Conservation (phyloP, 2,797 vertebrate species). For the Lemur catta region DNA sequence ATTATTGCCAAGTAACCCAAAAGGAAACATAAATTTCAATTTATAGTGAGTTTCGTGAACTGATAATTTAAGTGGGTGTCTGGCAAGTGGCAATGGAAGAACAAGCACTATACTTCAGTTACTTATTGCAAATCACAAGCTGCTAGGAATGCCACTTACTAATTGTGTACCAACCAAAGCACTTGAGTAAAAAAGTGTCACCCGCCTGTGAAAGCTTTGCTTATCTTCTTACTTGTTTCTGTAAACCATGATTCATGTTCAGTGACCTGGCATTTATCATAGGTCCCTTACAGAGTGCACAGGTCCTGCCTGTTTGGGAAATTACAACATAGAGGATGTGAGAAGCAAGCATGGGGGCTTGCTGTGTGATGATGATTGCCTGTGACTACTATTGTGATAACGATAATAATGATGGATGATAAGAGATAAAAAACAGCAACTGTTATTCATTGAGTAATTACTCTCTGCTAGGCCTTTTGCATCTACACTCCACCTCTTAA, state of each 20-base stretch:
- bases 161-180: conserved; percentile 76
- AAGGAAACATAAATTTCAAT: conserved; percentile 57
- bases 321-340: neutral
- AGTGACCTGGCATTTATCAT: neutral
- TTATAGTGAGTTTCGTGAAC: conserved; percentile 37
- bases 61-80: conserved; percentile 67
- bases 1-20: conserved; percentile 25
- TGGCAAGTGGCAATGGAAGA: conserved; percentile 64
- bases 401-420: neutral
- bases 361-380: neutral
- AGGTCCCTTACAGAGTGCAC: neutral
- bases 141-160: conserved; percentile 74
- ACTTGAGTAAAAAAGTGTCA: conserved; percentile 37
- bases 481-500: neutral
- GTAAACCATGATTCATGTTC: conserved; percentile 11
- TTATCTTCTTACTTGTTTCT: conserved; percentile 64
- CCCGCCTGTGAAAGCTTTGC: conserved; percentile 65
- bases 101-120: conserved; percentile 61
- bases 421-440: neutral
- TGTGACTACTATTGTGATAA: neutral
- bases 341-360: neutral
- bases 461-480: neutral
- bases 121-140: conserved; percentile 74
- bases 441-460: neutral
- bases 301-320: neutral